Conservation (phyloP, 2,113 vertebrate species). For the Bubo blakistoni region DNA sequence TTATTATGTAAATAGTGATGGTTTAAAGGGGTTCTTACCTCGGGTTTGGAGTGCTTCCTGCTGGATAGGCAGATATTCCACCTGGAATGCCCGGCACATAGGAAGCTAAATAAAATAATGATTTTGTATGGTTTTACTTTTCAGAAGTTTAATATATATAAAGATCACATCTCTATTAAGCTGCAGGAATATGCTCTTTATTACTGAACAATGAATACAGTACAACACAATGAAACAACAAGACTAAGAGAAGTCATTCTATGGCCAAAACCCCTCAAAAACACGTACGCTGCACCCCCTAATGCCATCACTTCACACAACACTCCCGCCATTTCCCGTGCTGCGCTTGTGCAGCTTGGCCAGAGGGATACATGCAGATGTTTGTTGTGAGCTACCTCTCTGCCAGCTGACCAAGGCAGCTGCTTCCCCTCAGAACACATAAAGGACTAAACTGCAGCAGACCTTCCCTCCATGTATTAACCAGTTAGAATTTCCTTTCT, state of each 20-base stretch:
- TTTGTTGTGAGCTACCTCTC: background rate
- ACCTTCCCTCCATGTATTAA: background rate
- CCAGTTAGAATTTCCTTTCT: background rate
- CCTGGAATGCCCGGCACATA: constrained; percentile 92
- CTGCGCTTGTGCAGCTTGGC: background rate
- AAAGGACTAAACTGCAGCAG: background rate
- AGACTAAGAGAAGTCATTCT: background rate
- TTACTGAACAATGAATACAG: background rate
- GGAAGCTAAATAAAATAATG: constrained; percentile 80
- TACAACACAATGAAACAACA: background rate
- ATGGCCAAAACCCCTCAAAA: background rate
- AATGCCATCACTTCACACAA: background rate
- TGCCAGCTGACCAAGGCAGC: background rate
- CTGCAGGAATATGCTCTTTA: background rate
- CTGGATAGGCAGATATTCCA: constrained; percentile 83
- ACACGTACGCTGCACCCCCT: accelerated
- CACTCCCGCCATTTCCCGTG: background rate
- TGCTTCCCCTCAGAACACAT: background rate
- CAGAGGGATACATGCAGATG: background rate
- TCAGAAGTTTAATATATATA: background rate
- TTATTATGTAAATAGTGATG: background rate
- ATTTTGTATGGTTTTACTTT: constrained; percentile 32
- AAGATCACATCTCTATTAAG: background rate
- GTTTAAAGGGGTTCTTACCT: constrained; percentile 74
- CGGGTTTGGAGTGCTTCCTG: constrained; percentile 83